A percentile compares a stretch with the other conserved stretches of the same genome.
phyloP scores from a whole-genome alignment of 2,797 vertebrate genomes.

The Discoglossus pictus region DNA sequence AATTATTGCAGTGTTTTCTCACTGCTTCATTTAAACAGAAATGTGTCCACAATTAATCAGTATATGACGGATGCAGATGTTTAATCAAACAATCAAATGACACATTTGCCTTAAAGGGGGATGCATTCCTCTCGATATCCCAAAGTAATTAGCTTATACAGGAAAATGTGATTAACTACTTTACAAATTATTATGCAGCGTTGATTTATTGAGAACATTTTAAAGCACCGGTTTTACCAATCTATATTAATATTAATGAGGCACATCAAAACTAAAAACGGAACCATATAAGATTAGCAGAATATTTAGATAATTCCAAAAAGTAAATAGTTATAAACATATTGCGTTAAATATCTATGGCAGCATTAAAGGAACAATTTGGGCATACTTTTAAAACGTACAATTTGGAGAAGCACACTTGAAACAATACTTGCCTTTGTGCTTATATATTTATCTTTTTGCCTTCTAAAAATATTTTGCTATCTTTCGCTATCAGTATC shows the following conservation, averaged over 20 bases:
- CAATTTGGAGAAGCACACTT: no score
- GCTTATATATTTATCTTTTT: no score
- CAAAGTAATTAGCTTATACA: conserved; percentile 10
- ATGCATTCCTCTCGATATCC: conserved; percentile 1
- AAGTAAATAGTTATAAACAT: no score
- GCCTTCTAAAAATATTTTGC: no score
- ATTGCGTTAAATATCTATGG: no score
- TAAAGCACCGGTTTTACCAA: no score
- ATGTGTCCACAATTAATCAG: conserved; percentile 14
- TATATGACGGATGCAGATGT: conserved; percentile 39
- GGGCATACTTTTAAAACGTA: no score
- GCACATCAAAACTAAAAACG: not conserved
- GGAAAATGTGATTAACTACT: conserved; percentile 7
- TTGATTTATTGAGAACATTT: conserved; percentile 18
- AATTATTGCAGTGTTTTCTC: conserved; percentile 42
- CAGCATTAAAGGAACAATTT: no score
- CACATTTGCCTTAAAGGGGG: conserved; percentile 5
- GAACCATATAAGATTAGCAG: no score
- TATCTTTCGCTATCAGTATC: no score
- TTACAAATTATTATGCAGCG: not conserved
- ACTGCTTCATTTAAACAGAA: conserved; percentile 6
- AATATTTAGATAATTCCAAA: no score
- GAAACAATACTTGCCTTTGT: no score
- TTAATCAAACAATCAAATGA: conserved; percentile 17
- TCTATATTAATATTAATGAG: conserved; percentile 8